Percentiles rank a stretch among this genome's conserved stretches.
Evolutionary conservation across 2,888 invertebrate species (phyloP).

Genomic region (Zaprionus lineosus): DNA sequence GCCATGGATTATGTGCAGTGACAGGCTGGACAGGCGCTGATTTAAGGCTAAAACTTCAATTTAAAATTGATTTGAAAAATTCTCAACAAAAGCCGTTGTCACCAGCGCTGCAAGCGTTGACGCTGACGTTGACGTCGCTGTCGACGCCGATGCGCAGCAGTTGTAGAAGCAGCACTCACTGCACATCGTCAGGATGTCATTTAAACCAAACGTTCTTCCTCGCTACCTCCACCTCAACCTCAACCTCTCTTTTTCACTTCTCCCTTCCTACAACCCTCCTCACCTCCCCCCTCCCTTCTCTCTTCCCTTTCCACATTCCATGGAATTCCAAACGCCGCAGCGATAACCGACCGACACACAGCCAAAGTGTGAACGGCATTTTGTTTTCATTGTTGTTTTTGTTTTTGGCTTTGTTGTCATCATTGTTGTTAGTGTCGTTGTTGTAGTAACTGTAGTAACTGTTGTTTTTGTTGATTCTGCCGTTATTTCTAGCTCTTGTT

Average conservation of each 20-base stretch:
- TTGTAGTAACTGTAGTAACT: slow-evolving; percentile 17
- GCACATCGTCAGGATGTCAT: slow-evolving; percentile 60
- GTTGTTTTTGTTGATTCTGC: slow-evolving; percentile 9
- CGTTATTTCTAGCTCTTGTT: too few species aligned
- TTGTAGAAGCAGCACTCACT: slow-evolving; percentile 4
- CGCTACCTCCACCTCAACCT: background rate
- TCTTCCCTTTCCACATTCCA: too few species aligned
- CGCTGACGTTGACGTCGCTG: slow-evolving; percentile 15
- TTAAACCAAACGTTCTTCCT: slow-evolving; percentile 25
- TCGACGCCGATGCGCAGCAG: slow-evolving; percentile 2
- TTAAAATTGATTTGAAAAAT: slow-evolving; percentile 72
- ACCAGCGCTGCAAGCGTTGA: too few species aligned
- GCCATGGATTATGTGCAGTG: slow-evolving; percentile 65
- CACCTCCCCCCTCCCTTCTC: slow-evolving; percentile 1
- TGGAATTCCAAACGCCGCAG: slow-evolving; percentile 42
- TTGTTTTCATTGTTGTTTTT: slow-evolving; percentile 30
- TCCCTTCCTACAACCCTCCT: background rate
- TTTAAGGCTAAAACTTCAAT: slow-evolving; percentile 72
- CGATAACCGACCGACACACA: slow-evolving; percentile 65
- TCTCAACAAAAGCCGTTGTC: slow-evolving; percentile 65
- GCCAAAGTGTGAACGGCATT: slow-evolving; percentile 66
- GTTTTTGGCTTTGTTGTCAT: background rate
- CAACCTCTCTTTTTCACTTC: background rate
- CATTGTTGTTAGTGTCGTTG: slow-evolving; percentile 2
- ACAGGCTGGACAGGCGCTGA: slow-evolving; percentile 59